Base-by-base conservation (phyloP, 1,140 invertebrate genomes). In the Sitobion miscanthi region DNA sequence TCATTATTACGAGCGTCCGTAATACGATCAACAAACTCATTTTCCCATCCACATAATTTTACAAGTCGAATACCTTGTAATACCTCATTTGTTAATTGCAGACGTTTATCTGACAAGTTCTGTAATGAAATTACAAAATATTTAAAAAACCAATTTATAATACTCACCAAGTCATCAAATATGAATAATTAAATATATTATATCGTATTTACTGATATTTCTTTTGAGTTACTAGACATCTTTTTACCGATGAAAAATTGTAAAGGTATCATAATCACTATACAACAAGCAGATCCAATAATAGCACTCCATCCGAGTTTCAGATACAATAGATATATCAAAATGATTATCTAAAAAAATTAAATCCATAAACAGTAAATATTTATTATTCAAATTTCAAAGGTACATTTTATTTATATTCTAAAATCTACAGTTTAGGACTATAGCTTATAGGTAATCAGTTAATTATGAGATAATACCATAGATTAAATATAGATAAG, bases 21-120 rank as follows among this genome's bases (percentile, higher is more conserved):
- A 94, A 98, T 97, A 94, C 96, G 96, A 93, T 96, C 95, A 38
- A 96, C 95, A 94, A 98, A 98, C 3, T 97, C 95, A 69, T 96
- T 96, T 95, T 98, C 98, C 98, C 98, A 98, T 25, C 97, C 97
- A 94, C 97, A 97, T 8, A 98, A 95, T 94, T 98, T 98, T 23
- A 98, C 96, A 8, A 98, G 95, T 95, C 97, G 97, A 35, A 98
- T 98, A 14, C 97, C 97, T 95, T 98, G 97, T 52, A 98, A 95
- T 88, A 98, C 96, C 95, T 98, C 98, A 93, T 97, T 97, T 77
- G 97, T 97, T 95, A 97, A 96, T 87, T 96, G 96, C 69, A 98
- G 95, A 62, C 98, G 96, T 94, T 97, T 96, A 95, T 98, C 98
- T 38, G 97, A 97, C 83, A 96, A 96, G 95, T 97, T 95, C 97